phyloP scores from a whole-genome alignment of 2,113 vertebrate species.

The Corvus moneduloides region DNA sequence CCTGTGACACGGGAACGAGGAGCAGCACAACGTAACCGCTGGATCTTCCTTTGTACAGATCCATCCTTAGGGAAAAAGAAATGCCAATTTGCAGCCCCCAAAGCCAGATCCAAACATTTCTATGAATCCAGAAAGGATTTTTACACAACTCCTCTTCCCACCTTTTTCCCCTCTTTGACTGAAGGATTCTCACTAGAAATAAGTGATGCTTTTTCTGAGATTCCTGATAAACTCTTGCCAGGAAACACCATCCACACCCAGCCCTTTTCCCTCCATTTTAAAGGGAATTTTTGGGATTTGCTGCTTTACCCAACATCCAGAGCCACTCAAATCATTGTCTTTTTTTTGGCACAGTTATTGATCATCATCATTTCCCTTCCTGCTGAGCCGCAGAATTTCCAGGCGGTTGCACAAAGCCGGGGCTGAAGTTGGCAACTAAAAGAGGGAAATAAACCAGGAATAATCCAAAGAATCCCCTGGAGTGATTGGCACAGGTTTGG shows the following conservation, averaged over 20 bases:
- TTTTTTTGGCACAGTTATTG: not conserved
- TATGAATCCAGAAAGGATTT: not conserved
- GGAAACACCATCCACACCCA: not conserved
- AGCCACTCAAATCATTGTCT: not conserved
- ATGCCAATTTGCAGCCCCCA: not conserved
- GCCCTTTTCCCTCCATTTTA: not conserved
- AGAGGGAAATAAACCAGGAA: not conserved
- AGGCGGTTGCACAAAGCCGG: not conserved
- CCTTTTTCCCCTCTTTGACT: no score
- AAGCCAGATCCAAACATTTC: not conserved
- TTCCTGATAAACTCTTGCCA: not conserved
- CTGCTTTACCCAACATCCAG: not conserved
- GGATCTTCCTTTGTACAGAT: fast-evolving
- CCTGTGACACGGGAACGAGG: fast-evolving
- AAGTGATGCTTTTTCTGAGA: not conserved
- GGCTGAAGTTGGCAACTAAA: not conserved
- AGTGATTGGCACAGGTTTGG: not conserved
- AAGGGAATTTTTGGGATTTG: not conserved
- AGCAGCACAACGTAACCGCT: fast-evolving
- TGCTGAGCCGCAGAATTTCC: not conserved
- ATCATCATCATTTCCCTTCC: not conserved
- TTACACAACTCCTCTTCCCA: not conserved
- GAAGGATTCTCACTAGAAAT: not conserved
- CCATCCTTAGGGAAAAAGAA: not conserved
- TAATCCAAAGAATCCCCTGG: not conserved